These are phyloP conservation scores for Agrypnia vestita DNA, from an alignment of 1,140 invertebrate genomes.

Conservation along the genomic window DNA sequence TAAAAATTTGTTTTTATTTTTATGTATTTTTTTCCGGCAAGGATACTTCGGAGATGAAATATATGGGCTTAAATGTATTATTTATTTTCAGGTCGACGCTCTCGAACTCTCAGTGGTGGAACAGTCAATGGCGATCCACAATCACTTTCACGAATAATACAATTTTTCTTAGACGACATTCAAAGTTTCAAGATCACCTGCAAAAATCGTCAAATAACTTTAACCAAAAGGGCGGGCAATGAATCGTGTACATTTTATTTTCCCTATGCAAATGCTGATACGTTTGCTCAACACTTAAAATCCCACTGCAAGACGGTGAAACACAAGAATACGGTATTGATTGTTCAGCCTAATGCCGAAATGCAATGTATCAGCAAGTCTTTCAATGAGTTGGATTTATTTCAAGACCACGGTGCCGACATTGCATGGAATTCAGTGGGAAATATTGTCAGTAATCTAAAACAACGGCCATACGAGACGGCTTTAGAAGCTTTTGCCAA, in stretches of 20 bases:
- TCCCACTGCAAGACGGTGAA: slow-evolving; percentile 76
- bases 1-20: background rate
- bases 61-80: background rate
- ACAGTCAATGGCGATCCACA: slow-evolving; percentile 70
- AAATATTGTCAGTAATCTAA: slow-evolving; percentile 80
- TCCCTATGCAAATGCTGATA: slow-evolving; percentile 87
- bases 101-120: slow-evolving; percentile 73
- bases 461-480: slow-evolving; percentile 84
- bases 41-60: no score
- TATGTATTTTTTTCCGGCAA: background rate
- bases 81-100: slow-evolving; percentile 66
- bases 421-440: slow-evolving; percentile 73
- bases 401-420: slow-evolving; percentile 79
- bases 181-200: slow-evolving; percentile 79
- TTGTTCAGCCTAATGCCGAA: slow-evolving; percentile 77
- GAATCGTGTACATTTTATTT: slow-evolving; percentile 87
- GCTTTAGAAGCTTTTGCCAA: slow-evolving; percentile 89
- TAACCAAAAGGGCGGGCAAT: slow-evolving; percentile 83
- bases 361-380: slow-evolving; percentile 84
- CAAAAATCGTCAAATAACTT: slow-evolving; percentile 80
- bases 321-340: slow-evolving; percentile 81
- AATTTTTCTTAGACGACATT: slow-evolving; percentile 78
- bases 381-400: slow-evolving; percentile 88
- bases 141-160: slow-evolving; percentile 75
- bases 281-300: slow-evolving; percentile 81